Evolutionary conservation across 2,797 vertebrate species (phyloP).

Genomic region (Intellagama lesueurii): DNA sequence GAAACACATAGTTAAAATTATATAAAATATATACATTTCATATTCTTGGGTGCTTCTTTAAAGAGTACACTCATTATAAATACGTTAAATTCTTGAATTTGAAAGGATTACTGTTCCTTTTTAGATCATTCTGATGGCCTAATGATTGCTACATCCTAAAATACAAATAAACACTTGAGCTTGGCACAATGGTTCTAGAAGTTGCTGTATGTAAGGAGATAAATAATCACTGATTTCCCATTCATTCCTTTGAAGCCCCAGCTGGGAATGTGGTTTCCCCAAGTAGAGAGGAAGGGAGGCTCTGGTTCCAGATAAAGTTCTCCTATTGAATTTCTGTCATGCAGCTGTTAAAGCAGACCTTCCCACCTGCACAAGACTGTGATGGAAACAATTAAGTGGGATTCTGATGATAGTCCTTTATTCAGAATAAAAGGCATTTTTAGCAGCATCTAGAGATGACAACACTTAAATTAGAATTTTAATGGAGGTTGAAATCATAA

Average conservation of each 20-base stretch:
- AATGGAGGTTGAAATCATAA: slow-evolving; percentile 8
- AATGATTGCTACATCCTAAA: not conserved
- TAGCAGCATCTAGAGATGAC: slow-evolving; percentile 4
- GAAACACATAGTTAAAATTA: not conserved
- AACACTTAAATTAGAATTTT: slow-evolving; percentile 31
- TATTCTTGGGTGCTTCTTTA: not conserved
- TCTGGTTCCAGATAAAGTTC: not conserved
- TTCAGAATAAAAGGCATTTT: slow-evolving; percentile 12
- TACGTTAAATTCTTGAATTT: not conserved
- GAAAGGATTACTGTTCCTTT: not conserved
- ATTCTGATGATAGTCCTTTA: not conserved
- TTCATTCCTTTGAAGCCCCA: slow-evolving; percentile 21
- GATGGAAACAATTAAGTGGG: not conserved
- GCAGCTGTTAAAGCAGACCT: slow-evolving; percentile 12
- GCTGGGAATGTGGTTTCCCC: slow-evolving; percentile 15
- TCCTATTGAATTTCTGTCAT: slow-evolving; percentile 9
- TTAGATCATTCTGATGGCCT: not conserved
- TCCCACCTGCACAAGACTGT: not conserved
- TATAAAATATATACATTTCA: not conserved
- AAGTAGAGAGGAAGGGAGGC: not conserved
- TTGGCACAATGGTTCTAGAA: not conserved
- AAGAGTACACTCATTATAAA: not conserved
- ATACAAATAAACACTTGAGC: not conserved
- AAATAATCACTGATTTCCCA: slow-evolving; percentile 19
- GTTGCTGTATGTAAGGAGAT: not conserved